Percentiles rank a stretch among this genome's conserved stretches.
These are phyloP conservation scores for Endomychus coccineus DNA, from an alignment of 2,888 invertebrate genomes.

Conservation along the genomic window DNA sequence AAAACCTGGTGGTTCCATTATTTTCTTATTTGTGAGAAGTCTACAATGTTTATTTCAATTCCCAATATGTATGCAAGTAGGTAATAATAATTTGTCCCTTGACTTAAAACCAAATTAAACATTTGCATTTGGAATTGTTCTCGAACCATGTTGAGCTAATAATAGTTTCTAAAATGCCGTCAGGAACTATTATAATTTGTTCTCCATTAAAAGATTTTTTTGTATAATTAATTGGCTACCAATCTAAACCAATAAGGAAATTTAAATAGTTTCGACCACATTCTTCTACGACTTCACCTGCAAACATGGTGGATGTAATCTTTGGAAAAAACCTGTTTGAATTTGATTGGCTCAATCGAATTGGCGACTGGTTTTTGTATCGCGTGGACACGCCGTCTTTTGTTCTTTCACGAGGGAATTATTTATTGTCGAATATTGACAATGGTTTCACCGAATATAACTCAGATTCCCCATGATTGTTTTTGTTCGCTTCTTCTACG, in stretches of 20 bases:
- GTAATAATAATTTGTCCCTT: too few relatives aligned
- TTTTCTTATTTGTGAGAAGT: too few relatives aligned
- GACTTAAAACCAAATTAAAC: too few relatives aligned
- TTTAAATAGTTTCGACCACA: conserved; percentile 15
- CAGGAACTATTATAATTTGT: neutral
- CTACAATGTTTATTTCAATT: too few relatives aligned
- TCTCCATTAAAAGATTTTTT: conserved; percentile 7
- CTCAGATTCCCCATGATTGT: conserved; percentile 17
- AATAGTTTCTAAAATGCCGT: neutral
- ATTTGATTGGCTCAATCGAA: conserved; percentile 41
- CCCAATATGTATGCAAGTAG: too few relatives aligned
- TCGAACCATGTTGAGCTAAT: too few relatives aligned
- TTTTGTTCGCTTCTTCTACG: conserved; percentile 8
- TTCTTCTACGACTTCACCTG: conserved; percentile 13
- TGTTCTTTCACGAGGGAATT: conserved; percentile 31
- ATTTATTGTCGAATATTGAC: conserved; percentile 27
- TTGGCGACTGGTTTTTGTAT: conserved; percentile 40
- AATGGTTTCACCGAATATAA: conserved; percentile 24
- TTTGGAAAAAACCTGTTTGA: conserved; percentile 20
- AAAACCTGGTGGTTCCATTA: too few relatives aligned
- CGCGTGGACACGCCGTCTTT: conserved; percentile 30
- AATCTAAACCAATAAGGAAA: conserved; percentile 15
- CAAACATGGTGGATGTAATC: conserved; percentile 16
- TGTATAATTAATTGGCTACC: conserved; percentile 9
- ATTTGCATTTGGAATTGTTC: too few relatives aligned